These are phyloP conservation scores for Channa striata DNA, from an alignment of 2,797 vertebrate genomes.

Conservation along the genomic window DNA sequence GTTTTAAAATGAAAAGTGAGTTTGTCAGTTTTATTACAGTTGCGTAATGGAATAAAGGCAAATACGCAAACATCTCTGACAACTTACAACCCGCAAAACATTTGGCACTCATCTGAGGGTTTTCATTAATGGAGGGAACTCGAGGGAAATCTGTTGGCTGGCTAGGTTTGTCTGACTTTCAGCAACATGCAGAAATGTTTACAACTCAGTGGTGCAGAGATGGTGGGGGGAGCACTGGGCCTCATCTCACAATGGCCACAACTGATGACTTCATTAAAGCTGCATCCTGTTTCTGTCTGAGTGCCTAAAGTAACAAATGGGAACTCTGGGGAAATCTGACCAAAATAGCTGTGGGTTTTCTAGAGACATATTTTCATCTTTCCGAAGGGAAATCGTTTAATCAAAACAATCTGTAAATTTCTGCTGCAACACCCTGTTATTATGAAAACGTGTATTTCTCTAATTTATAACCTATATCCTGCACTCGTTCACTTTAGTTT, in stretches of 20 bases:
- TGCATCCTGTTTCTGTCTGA: slow-evolving; percentile 48
- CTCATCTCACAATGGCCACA: slow-evolving; percentile 14
- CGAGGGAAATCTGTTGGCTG: slow-evolving; percentile 60
- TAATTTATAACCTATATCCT: too few relatives aligned
- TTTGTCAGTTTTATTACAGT: slow-evolving; percentile 39
- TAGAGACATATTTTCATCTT: neutral
- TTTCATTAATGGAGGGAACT: slow-evolving; percentile 54
- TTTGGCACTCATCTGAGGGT: slow-evolving; percentile 36
- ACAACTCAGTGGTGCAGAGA: neutral
- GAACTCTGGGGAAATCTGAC: slow-evolving; percentile 47
- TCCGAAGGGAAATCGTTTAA: slow-evolving; percentile 9
- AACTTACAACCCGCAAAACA: slow-evolving; percentile 21
- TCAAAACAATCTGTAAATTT: slow-evolving; percentile 11
- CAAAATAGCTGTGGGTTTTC: slow-evolving; percentile 24
- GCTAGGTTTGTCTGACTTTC: slow-evolving; percentile 27
- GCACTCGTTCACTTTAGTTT: too few relatives aligned
- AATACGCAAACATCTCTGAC: slow-evolving; percentile 21
- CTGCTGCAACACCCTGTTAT: too few relatives aligned
- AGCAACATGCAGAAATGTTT: slow-evolving; percentile 43
- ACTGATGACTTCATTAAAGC: slow-evolving; percentile 55
- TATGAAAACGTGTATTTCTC: neutral
- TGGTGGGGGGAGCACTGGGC: neutral
- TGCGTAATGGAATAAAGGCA: slow-evolving; percentile 32
- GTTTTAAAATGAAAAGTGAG: slow-evolving; percentile 26
- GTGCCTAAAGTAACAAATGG: slow-evolving; percentile 33